Conservation (phyloP, 2,113 vertebrate species). For the Barnardius zonarius region DNA sequence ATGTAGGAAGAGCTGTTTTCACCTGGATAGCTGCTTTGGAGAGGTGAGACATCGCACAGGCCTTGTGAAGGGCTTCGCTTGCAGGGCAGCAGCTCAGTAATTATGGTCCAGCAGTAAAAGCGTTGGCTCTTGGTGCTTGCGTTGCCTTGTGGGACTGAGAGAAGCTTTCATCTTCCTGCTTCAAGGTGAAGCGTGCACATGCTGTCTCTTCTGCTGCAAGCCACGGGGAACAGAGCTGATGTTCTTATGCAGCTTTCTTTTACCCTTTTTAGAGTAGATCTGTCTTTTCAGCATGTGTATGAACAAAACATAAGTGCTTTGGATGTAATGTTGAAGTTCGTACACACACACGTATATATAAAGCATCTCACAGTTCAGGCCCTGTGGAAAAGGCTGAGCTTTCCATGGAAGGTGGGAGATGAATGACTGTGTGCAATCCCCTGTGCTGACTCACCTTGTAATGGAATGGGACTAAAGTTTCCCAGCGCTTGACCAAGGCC, state of each 20-base stretch:
- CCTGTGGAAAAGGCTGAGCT: background rate
- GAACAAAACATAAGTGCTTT: background rate
- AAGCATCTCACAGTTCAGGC: background rate
- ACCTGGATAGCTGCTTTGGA: background rate
- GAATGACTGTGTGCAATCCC: background rate
- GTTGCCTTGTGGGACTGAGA: background rate
- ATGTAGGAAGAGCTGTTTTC: background rate
- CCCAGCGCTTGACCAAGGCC: background rate
- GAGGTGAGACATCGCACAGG: background rate
- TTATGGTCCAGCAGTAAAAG: background rate
- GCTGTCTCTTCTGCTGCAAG: background rate
- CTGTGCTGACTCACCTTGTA: background rate
- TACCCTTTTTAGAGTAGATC: background rate
- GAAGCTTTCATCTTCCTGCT: background rate
- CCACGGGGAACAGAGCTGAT: background rate
- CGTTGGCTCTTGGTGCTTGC: background rate
- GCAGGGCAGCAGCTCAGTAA: background rate
- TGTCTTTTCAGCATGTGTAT: background rate
- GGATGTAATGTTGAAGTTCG: background rate
- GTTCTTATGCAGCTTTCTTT: background rate
- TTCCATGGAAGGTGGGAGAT: background rate
- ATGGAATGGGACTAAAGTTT: background rate
- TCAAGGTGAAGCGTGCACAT: background rate
- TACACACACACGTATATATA: background rate
- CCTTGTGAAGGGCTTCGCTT: background rate